Evolutionary conservation across 2,113 vertebrate species (phyloP), one percentile per base, ranked within the genome.

Genomic region (Phyllopteryx taeniolatus): DNA sequence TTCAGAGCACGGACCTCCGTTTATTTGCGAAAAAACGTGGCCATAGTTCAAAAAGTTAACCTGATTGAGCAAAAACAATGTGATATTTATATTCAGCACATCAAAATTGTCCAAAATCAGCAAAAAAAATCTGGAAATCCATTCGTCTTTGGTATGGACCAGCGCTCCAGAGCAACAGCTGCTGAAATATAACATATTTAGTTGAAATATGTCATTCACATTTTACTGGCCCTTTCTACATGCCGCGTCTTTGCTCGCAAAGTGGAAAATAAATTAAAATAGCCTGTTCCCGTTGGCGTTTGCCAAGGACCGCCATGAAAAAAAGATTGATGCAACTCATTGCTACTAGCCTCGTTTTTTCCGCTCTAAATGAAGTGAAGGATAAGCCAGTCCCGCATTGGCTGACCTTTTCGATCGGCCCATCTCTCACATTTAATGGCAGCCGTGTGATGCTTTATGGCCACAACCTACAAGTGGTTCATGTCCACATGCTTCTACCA

Each of bases 351-450:
- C 84, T 79, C 68, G 68, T 89, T 89, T 90, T 39, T 87, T 89
- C 81, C 80, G 89, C 89, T 88, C 90, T 83, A 89, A 89, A 90
- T 89, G 89, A 90, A 87, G 76, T 4, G 71, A 85, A 84, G 81
- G 86, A 90, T 89, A 84, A 88, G 88, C 87, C 89, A 80, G 86
- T 87, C 83, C 81, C 85, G 79, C 75, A 79, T 88, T 78, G 75
- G 75, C 81, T 86, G 84, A 88, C 88, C 89, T 90, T 90, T 66
- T 86, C 85, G 85, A 90, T 87, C 83, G 85, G 86, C 77, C 81
- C 87, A 89, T 90, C 87, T 78, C 76, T 90, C 87, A 89, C 68
- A 85, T 85, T 82, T 71, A 90, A 6, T 80, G 77, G 87, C 85
- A 80, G 80, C 81, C 77, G 2, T 43, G 62, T 79, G 73, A 84